Evolutionary conservation across 2,888 invertebrate species (phyloP).

Genomic region (Allygus modestus): DNA sequence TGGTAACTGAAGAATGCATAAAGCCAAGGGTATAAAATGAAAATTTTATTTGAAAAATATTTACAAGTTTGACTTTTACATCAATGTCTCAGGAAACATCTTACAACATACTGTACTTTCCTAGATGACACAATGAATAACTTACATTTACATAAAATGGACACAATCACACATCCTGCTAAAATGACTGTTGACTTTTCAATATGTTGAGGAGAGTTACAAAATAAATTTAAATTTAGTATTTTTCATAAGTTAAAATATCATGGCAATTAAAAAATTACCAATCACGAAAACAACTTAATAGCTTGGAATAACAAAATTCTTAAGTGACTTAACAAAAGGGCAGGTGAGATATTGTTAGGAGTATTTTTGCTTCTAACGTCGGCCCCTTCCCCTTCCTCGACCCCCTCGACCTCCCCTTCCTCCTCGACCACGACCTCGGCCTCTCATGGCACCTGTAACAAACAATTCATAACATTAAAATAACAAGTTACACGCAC

Average conservation of each 20-base stretch:
- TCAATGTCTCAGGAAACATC: background rate
- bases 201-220: too few relatives aligned
- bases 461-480: conserved; percentile 17
- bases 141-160: too few relatives aligned
- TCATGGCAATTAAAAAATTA: too few relatives aligned
- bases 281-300: conserved; percentile 9
- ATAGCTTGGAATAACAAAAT: background rate
- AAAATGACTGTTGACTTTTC: too few relatives aligned
- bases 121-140: too few relatives aligned
- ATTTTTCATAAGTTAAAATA: too few relatives aligned
- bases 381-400: conserved; percentile 82
- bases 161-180: too few relatives aligned
- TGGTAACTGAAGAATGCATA: background rate
- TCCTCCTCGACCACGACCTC: conserved; percentile 84
- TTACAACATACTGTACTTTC: background rate
- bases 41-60: conserved; percentile 35
- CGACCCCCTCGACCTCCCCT: conserved; percentile 85
- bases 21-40: background rate
- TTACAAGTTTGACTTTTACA: background rate
- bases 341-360: background rate
- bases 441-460: conserved; percentile 80
- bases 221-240: too few relatives aligned
- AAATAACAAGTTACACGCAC: too few relatives aligned
- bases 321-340: background rate
- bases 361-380: conserved; percentile 68